Base-by-base conservation (phyloP, 2,888 invertebrate genomes). In the Hartigia nigra region DNA sequence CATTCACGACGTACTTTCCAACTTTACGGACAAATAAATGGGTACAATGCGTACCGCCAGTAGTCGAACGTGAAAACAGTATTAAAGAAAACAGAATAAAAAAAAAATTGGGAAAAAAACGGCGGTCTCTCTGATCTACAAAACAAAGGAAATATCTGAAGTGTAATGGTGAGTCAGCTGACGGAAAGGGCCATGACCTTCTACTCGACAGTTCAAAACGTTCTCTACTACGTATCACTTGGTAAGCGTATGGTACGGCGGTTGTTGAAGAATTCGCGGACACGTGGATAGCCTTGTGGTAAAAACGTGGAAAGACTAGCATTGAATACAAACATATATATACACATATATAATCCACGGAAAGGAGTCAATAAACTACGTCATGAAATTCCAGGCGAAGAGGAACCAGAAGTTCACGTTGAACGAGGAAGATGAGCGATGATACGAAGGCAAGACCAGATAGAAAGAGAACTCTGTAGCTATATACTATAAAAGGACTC, bases 151-250 rank as follows among this genome's bases (percentile, higher is more conserved):
- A 74, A 69, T 69, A 36, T 74, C 35, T 35, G 74, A 35, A 70
- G 39, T 23, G 31, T 70, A 72, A 32, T 55, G 36, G 77, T 80
- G 82, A 82, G 79, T 80, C 81, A 80, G 79, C 79, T 76, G n/a
- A 69, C 70, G 70, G 32, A 34, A 81, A 79, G 80, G 80, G 80
- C 80, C 82, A 80, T 80, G 82, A 81, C 81, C 82, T 82, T 81
- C 80, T 31, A 34, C n/a, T 31, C 31, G 31, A 34, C 72, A 14
- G 32, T 72, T 34, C 72, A 23, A 72, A 72, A 72, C 32, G n/a
- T 72, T 34, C 34, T 12, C 72, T 31, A 12, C 4, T 70, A 70
- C 72, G 72, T 72, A 0, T 2, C 72, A 23, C 72, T 3, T 1
- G 14, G 32, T 34, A 34, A n/a, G 31, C 31, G 75, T 31, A 12